Base-by-base conservation (phyloP, 2,888 invertebrate species). In the Kryphioiulus occultus region DNA sequence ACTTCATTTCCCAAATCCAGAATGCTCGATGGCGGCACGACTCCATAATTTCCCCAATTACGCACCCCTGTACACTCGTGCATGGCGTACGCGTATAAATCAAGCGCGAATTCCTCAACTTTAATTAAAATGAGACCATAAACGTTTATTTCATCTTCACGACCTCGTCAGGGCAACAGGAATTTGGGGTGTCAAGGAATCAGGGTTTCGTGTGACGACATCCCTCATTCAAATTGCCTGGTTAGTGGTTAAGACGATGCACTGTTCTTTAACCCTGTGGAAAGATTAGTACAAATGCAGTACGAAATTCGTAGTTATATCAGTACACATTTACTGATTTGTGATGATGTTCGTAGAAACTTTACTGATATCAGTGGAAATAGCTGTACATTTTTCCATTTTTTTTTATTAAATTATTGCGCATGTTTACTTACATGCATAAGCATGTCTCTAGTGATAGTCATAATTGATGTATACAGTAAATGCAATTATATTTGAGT, bases 141-240 rank as follows among this genome's bases (percentile, higher is more conserved):
- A 59, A 59, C 59, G 59, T 59, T 59, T 22, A 59, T 59, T 59
- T 59, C 59, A 59, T 59, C 59, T 59, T 19, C 59, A 59, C 59
- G 22, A 59, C 59, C 22, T 59, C 22, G 22, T 59, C 22, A 59
- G 59, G 22, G 22, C 19, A 59, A 4, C 59, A 59, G 59, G 59
- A 59, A 59, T 59, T 59, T 22, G 22, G 53, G 59, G 59, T 22
- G 22, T 59, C 59, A 22, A 59, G 59, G 7, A 59, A 59, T n/a
- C 59, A 59, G 59, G 22, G 22, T 22, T 22, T 59, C 19, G 22
- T 22, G 3, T 19, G 19, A 22, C 59, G 22, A 59, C 22, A 59
- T 59, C 22, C 5, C 22, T 59, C 22, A 22, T 44, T 44, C 9
- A 9, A 15, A 17, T 47, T 53, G 19, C 53, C 19, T 17, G 53